A percentile compares a stretch with the other conserved stretches of the same genome.
These are phyloP conservation scores for Poeciliopsis turneri DNA, from an alignment of 2,797 vertebrate species.

Conservation along the genomic window DNA sequence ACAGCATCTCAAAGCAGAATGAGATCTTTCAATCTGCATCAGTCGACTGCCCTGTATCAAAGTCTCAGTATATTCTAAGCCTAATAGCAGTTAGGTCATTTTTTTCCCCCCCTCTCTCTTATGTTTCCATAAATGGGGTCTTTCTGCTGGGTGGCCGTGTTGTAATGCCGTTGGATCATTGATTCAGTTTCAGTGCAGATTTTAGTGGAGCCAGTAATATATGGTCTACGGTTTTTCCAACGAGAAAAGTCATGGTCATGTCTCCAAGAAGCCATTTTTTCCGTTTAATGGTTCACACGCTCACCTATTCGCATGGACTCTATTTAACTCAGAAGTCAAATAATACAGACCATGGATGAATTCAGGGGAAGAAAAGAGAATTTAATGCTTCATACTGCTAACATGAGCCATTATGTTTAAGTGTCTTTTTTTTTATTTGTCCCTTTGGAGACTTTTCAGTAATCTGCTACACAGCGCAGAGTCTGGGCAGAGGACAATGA, in stretches of 20 bases:
- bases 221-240: conserved; percentile 40
- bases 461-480: conserved; percentile 38
- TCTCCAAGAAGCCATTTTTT: conserved; percentile 38
- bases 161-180: conserved; percentile 58
- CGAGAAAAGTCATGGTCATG: conserved; percentile 43
- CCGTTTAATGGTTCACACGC: conserved; percentile 9
- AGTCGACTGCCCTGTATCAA: conserved; percentile 67
- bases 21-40: conserved; percentile 63
- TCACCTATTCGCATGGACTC: background rate
- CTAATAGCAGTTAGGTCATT: conserved; percentile 56
- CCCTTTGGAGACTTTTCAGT: conserved; percentile 49
- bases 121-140: conserved; percentile 58
- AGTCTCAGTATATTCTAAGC: conserved; percentile 59
- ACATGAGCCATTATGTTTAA: conserved; percentile 50
- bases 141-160: conserved; percentile 69
- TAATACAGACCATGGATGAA: conserved; percentile 24
- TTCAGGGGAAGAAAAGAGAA: conserved; percentile 5
- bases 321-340: conserved; percentile 26
- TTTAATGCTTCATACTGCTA: conserved; percentile 54
- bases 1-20: conserved; percentile 58
- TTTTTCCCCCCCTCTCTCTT: conserved; percentile 44
- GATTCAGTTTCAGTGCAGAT: conserved; percentile 49
- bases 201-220: conserved; percentile 61
- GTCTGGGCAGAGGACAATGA: conserved; percentile 47
- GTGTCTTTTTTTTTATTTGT: conserved; percentile 44